Evolutionary conservation across 2,113 vertebrate species (phyloP).

Genomic region (Fulica atra): DNA sequence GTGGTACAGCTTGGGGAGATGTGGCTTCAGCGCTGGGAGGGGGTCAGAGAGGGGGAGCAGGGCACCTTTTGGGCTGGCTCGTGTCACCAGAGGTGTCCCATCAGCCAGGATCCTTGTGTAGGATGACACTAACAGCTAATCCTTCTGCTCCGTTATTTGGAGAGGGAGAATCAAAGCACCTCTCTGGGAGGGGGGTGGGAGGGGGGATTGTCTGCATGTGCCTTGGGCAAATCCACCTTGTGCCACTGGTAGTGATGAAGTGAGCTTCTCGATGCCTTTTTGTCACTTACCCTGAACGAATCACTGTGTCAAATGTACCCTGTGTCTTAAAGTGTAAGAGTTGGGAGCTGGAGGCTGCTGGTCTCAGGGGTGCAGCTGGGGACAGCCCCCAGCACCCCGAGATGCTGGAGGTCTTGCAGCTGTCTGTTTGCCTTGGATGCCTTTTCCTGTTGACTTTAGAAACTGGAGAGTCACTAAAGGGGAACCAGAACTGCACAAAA

Average conservation of each 20-base stretch:
- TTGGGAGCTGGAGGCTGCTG: rapidly evolving
- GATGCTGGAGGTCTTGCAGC: not conserved
- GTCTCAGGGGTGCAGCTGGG: not conserved
- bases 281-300: not conserved
- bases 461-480: not conserved
- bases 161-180: not conserved
- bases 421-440: not conserved
- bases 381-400: rapidly evolving
- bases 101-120: rapidly evolving
- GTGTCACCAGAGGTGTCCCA: not conserved
- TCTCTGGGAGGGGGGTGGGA: not conserved
- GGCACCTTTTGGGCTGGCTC: not conserved
- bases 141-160: not conserved
- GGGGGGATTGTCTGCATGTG: not conserved
- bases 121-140: not conserved
- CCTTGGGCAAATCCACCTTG: not conserved
- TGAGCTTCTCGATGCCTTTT: not conserved
- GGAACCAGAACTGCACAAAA: not conserved
- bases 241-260: not conserved
- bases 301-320: not conserved
- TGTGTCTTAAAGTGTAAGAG: not conserved
- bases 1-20: not conserved
- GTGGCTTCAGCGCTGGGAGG: not conserved
- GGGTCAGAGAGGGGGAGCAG: not conserved
- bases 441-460: not conserved